These are phyloP conservation scores for Xiphias gladius DNA, from an alignment of 2,113 vertebrate genomes.

Conservation along the genomic window DNA sequence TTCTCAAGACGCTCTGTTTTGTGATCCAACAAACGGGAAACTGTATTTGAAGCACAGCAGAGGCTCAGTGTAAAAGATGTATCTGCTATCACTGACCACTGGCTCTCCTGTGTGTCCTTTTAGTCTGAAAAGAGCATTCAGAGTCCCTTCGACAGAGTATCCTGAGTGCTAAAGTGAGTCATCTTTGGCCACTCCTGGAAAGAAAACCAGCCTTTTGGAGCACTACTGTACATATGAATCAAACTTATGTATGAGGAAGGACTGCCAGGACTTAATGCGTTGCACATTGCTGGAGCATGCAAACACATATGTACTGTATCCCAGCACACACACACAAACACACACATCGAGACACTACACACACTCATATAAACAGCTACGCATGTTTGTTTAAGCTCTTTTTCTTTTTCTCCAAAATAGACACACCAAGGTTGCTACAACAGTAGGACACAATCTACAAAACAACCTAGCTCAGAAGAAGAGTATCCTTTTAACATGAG, in stretches of 20 bases:
- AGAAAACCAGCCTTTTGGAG: slow-evolving; percentile 79
- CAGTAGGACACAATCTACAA: slow-evolving; percentile 77
- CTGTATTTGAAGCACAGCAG: slow-evolving; percentile 52
- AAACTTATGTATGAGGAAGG: slow-evolving; percentile 78
- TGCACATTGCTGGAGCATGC: slow-evolving; percentile 85
- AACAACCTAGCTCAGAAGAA: slow-evolving; percentile 80
- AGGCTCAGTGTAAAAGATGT: slow-evolving; percentile 52
- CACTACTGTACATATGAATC: slow-evolving; percentile 83
- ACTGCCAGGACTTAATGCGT: slow-evolving; percentile 85
- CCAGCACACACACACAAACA: slow-evolving; percentile 41
- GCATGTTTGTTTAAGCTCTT: slow-evolving; percentile 80
- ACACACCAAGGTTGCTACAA: slow-evolving; percentile 84
- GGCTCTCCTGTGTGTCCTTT: slow-evolving; percentile 56
- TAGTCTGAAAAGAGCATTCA: slow-evolving; percentile 50
- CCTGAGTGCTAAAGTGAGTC: slow-evolving; percentile 77
- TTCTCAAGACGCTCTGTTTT: slow-evolving; percentile 58
- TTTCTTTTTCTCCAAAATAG: slow-evolving; percentile 77
- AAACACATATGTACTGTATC: slow-evolving; percentile 73
- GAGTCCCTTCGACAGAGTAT: slow-evolving; percentile 42
- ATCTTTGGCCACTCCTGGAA: slow-evolving; percentile 78
- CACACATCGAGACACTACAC: not conserved
- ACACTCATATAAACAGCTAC: slow-evolving; percentile 56
- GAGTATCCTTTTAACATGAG: slow-evolving; percentile 71
- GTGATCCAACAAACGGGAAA: slow-evolving; percentile 62
- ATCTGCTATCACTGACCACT: slow-evolving; percentile 63